Evolutionary conservation across 2,113 vertebrate species (phyloP).

Genomic region (Xyliphius kryptos): DNA sequence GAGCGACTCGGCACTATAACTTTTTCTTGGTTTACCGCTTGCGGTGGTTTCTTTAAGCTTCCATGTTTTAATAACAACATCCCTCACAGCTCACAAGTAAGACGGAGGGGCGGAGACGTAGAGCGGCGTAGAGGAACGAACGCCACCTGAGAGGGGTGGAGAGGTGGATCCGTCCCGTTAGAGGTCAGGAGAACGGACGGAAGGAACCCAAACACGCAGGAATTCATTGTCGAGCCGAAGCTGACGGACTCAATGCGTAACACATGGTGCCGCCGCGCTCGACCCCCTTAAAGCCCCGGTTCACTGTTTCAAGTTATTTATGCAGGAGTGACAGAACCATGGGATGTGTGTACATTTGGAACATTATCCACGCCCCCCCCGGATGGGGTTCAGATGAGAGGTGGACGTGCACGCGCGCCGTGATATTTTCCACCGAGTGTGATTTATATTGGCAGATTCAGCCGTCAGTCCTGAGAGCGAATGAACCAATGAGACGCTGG

Average conservation of each 20-base stretch:
- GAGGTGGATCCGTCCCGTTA: too few species aligned
- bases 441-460: slow-evolving; percentile 36
- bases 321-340: neutral
- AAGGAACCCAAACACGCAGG: too few species aligned
- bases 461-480: slow-evolving; percentile 20
- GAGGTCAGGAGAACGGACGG: too few species aligned
- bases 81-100: too few species aligned
- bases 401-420: neutral
- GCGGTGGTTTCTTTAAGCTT: too few species aligned
- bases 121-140: too few species aligned
- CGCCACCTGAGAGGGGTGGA: too few species aligned
- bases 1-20: too few species aligned
- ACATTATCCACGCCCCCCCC: neutral
- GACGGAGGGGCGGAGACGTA: too few species aligned
- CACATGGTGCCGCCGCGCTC: slow-evolving; percentile 16
- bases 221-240: too few species aligned
- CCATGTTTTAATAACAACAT: slow-evolving; percentile 10
- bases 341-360: slow-evolving; percentile 18
- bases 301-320: slow-evolving; percentile 19
- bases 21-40: too few species aligned
- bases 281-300: slow-evolving; percentile 1
- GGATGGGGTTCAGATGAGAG: slow-evolving; percentile 11
- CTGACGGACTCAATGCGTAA: too few species aligned
- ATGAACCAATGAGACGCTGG: slow-evolving; percentile 31
- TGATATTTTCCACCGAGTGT: slow-evolving; percentile 17